phyloP scores from a whole-genome alignment of 2,888 invertebrate species.

The Macaria notata region DNA sequence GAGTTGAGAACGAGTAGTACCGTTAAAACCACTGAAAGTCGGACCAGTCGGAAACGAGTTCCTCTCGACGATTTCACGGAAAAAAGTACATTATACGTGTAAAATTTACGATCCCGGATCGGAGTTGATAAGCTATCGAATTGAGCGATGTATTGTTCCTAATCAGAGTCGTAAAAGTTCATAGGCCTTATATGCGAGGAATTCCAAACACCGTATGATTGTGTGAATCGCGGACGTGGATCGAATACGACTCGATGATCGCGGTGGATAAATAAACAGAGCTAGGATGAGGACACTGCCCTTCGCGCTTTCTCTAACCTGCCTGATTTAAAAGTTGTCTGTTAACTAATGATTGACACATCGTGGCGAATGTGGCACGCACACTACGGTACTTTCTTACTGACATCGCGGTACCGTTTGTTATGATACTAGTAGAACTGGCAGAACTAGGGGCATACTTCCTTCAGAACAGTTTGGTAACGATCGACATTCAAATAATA shows the following conservation, averaged over 20 bases:
- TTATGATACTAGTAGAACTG: constrained; percentile 27
- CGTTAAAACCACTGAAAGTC: constrained; percentile 69
- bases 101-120: constrained; percentile 29
- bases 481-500: constrained; percentile 19
- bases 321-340: constrained; percentile 1
- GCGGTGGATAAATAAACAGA: constrained; percentile 68
- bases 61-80: constrained; percentile 47
- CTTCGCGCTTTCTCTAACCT: constrained; percentile 38
- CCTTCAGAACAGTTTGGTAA: constrained; percentile 43
- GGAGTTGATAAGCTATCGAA: constrained; percentile 26
- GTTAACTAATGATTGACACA: constrained; percentile 16
- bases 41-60: constrained; percentile 60
- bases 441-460: constrained; percentile 50
- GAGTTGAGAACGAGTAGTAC: constrained; percentile 69
- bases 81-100: constrained; percentile 37
- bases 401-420: constrained; percentile 53
- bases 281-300: constrained; percentile 67
- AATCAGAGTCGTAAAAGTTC: constrained; percentile 56
- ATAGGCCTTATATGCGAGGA: constrained; percentile 55
- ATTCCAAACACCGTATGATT: constrained; percentile 69
- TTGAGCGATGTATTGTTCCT: constrained; percentile 25
- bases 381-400: constrained; percentile 69
- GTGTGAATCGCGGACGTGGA: constrained; percentile 77
- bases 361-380: constrained; percentile 48
- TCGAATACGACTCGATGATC: constrained; percentile 66